phyloP scores from a whole-genome alignment of 2,888 invertebrate genomes.

The Campoplex capitator region DNA sequence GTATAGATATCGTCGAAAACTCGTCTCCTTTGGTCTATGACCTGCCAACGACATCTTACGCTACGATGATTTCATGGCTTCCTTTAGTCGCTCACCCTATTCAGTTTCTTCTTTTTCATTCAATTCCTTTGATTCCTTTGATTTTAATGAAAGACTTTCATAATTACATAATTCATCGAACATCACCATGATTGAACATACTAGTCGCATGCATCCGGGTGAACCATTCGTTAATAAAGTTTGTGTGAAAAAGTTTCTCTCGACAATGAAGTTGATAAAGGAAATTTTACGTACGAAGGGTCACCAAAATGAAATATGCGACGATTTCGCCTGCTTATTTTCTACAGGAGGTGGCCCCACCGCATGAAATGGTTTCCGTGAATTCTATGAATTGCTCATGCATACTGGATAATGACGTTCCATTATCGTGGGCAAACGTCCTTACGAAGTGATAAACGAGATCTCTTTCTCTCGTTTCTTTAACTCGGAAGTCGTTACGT shows the following conservation, averaged over 20 bases:
- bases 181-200: constrained; percentile 5
- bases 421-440: constrained; percentile 18
- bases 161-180: constrained; percentile 4
- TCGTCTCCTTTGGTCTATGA: constrained; percentile 58
- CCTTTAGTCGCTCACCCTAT: neutral
- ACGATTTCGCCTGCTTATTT: neutral
- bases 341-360: neutral
- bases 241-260: neutral
- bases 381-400: neutral
- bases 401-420: constrained; percentile 2
- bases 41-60: constrained; percentile 52
- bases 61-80: constrained; percentile 5
- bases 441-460: constrained; percentile 38
- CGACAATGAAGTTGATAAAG: no score
- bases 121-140: neutral
- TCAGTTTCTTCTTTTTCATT: constrained; percentile 5
- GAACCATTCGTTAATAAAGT: neutral
- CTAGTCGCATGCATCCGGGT: neutral
- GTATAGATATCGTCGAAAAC: constrained; percentile 56
- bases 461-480: constrained; percentile 55
- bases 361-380: neutral
- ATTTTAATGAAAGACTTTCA: constrained; percentile 30
- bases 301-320: no score
- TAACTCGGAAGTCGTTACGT: constrained; percentile 70
- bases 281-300: no score